Conservation (phyloP, 2,113 vertebrate species). For the Rhombomys opimus region DNA sequence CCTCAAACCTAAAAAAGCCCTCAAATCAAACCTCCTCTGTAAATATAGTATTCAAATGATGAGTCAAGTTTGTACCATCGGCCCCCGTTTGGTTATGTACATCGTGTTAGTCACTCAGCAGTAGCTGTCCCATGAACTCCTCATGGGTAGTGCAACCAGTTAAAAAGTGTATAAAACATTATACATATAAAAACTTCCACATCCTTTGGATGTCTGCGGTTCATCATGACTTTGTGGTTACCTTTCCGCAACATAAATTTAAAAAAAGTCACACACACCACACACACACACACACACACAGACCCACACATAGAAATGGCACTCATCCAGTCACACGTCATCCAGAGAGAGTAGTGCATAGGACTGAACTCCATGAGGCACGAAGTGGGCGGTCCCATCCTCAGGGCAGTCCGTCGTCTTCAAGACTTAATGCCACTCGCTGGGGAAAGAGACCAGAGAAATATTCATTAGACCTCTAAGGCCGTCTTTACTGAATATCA, state of each 20-base stretch:
- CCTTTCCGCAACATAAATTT: constrained; percentile 90
- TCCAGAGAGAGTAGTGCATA: constrained; percentile 78
- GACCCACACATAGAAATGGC: constrained; percentile 69
- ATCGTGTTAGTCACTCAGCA: constrained; percentile 87
- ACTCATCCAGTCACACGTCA: constrained; percentile 69
- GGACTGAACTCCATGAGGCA: constrained; percentile 64
- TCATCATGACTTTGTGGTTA: constrained; percentile 92
- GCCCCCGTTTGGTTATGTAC: constrained; percentile 86
- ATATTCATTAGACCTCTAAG: constrained; percentile 38
- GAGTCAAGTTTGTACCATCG: constrained; percentile 82
- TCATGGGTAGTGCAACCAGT: constrained; percentile 90
- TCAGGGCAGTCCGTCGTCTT: constrained; percentile 98
- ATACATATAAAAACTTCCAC: constrained; percentile 92
- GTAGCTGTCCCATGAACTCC: constrained; percentile 85
- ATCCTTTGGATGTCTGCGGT: constrained; percentile 93
- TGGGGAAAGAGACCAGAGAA: constrained; percentile 85
- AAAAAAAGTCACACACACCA: constrained; percentile 49
- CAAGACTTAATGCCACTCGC: constrained; percentile 97
- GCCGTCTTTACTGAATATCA: neutral
- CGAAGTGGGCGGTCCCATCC: constrained; percentile 81
- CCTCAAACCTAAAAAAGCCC: constrained; percentile 71
- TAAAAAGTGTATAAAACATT: constrained; percentile 93
- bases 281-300: constrained; percentile 47
- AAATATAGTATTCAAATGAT: constrained; percentile 89
- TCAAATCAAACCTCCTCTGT: constrained; percentile 82